Evolutionary conservation across 2,113 vertebrate species (phyloP).

Genomic region (Stigmatopora argus): DNA sequence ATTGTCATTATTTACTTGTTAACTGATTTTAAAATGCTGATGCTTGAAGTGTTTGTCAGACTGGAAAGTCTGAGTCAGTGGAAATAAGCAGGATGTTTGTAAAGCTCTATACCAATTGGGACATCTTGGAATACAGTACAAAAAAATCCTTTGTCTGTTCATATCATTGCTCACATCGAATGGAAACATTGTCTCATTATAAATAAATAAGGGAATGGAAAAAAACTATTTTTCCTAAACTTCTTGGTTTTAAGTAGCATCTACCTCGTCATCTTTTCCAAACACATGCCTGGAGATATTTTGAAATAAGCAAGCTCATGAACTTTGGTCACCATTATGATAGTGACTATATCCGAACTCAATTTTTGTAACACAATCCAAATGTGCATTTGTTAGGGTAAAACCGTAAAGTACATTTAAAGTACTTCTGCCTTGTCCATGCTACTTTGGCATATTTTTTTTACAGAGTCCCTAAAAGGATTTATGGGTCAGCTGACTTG

Average conservation of each 20-base stretch:
- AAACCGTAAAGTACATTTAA: background rate
- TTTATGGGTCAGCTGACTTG: conserved; percentile 6
- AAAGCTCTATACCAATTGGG: background rate
- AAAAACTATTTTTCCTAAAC: background rate
- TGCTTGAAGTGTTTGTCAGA: background rate
- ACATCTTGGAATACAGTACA: background rate
- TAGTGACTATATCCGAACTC: background rate
- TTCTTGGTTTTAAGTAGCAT: background rate
- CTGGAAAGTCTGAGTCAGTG: background rate
- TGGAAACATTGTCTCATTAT: background rate
- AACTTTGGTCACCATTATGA: background rate
- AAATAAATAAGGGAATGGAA: background rate
- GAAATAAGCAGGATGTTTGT: background rate
- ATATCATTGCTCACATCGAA: background rate
- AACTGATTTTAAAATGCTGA: background rate
- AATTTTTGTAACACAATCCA: background rate
- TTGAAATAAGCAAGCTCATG: background rate
- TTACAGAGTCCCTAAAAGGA: background rate
- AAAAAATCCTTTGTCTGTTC: background rate
- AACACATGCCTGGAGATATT: background rate
- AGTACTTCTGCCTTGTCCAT: background rate
- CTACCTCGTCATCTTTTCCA: background rate
- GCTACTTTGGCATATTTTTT: background rate
- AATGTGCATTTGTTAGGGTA: background rate
- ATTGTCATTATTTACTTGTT: background rate